Conservation (phyloP, 2,888 invertebrate species). For the Lamellibrachia satsuma region DNA sequence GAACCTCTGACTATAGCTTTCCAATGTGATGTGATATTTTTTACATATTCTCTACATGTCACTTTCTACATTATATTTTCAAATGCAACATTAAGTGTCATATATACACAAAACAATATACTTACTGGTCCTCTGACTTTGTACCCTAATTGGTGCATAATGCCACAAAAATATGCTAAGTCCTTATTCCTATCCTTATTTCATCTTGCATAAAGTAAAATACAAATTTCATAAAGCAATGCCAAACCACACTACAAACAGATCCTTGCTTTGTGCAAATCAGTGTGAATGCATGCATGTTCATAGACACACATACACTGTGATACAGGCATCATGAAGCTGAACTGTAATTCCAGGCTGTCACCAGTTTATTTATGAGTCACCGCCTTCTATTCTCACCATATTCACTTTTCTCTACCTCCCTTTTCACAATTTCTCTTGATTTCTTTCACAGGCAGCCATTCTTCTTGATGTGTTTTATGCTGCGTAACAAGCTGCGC, state of each 20-base stretch:
- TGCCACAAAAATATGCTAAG: background rate
- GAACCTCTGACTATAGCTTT: background rate
- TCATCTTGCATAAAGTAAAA: background rate
- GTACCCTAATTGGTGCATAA: background rate
- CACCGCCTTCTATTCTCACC: background rate
- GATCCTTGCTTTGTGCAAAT: background rate
- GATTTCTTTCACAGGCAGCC: background rate
- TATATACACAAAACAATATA: no score
- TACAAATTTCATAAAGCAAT: background rate
- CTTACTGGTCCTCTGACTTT: background rate
- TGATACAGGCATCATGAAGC: background rate
- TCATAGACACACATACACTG: background rate
- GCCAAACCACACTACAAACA: background rate
- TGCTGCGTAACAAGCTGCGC: background rate
- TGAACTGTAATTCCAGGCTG: background rate
- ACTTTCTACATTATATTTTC: background rate
- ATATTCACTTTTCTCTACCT: background rate
- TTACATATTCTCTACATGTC: background rate
- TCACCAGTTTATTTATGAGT: background rate
- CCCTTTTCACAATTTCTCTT: background rate
- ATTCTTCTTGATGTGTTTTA: background rate
- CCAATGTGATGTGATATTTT: background rate
- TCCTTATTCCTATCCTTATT: background rate
- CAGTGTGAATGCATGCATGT: background rate
- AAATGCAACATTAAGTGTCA: background rate